phyloP scores from a whole-genome alignment of 2,797 vertebrate species.

The Muscicapa comitata region DNA sequence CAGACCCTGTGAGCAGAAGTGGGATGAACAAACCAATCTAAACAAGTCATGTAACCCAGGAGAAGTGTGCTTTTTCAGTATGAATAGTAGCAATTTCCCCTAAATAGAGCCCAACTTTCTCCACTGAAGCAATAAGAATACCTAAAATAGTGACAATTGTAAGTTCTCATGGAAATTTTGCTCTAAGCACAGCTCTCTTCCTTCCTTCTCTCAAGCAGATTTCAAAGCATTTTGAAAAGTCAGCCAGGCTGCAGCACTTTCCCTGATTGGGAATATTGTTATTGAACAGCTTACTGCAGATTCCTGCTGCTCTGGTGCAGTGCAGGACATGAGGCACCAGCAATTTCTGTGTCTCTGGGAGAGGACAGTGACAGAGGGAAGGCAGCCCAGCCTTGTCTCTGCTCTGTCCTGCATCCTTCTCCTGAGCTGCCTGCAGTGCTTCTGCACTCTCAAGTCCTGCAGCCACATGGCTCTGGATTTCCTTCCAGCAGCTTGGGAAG shows the following conservation, averaged over 20 bases:
- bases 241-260: conserved; percentile 24
- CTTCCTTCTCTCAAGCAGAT: conserved; percentile 22
- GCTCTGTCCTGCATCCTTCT: background rate
- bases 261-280: conserved; percentile 51
- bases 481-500: background rate
- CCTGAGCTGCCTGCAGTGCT: background rate
- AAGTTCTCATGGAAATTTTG: conserved; percentile 14
- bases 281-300: background rate
- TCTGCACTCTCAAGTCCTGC: accelerated
- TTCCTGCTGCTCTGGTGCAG: background rate
- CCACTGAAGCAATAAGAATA: conserved; percentile 1
- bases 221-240: conserved; percentile 3
- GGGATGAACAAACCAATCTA: background rate
- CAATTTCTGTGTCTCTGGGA: background rate
- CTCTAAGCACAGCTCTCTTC: background rate
- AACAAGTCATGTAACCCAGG: background rate
- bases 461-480: background rate
- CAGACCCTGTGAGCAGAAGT: background rate
- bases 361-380: background rate
- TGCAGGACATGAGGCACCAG: background rate
- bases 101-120: background rate
- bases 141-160: background rate
- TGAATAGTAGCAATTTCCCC: background rate
- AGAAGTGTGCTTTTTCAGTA: background rate
- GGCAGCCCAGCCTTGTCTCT: background rate